Conservation (phyloP, 2,888 invertebrate species). For the Netelia fuscicornis region DNA sequence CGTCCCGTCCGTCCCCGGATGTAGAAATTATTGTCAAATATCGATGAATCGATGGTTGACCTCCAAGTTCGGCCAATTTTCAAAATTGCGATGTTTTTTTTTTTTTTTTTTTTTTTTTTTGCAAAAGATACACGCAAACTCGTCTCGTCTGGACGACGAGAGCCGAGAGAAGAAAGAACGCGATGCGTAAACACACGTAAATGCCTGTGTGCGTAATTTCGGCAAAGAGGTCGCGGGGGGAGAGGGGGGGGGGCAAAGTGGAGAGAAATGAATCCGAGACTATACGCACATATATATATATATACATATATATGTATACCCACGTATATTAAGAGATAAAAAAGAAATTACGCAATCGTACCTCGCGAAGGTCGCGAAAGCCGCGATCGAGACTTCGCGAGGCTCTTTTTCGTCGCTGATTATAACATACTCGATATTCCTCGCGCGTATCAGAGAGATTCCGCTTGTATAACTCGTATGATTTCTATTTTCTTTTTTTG, state of each 20-base stretch:
- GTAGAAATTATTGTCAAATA: not conserved
- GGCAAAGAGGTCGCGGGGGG: slow-evolving; percentile 69
- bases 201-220: slow-evolving; percentile 77
- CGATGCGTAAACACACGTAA: slow-evolving; percentile 34
- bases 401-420: slow-evolving; percentile 51
- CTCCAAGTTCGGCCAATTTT: not conserved
- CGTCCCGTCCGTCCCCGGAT: not conserved
- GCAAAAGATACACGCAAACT: slow-evolving; percentile 18
- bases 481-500: slow-evolving; percentile 27
- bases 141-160: slow-evolving; percentile 6
- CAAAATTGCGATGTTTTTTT: not conserved
- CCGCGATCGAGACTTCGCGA: slow-evolving; percentile 50
- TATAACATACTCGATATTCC: slow-evolving; percentile 53
- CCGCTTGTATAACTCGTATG: slow-evolving; percentile 28
- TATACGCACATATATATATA: slow-evolving; percentile 10
- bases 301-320: no score
- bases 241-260: slow-evolving; percentile 4
- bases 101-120: slow-evolving; percentile 25
- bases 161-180: slow-evolving; percentile 49
- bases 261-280: slow-evolving; percentile 19
- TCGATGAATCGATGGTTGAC: not conserved
- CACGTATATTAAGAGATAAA: slow-evolving; percentile 74
- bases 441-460: slow-evolving; percentile 17
- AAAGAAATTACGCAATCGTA: slow-evolving; percentile 82
- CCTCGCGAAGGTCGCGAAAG: slow-evolving; percentile 80